phyloP scores from a whole-genome alignment of 2,888 invertebrate genomes.

The Proisotoma minuta region DNA sequence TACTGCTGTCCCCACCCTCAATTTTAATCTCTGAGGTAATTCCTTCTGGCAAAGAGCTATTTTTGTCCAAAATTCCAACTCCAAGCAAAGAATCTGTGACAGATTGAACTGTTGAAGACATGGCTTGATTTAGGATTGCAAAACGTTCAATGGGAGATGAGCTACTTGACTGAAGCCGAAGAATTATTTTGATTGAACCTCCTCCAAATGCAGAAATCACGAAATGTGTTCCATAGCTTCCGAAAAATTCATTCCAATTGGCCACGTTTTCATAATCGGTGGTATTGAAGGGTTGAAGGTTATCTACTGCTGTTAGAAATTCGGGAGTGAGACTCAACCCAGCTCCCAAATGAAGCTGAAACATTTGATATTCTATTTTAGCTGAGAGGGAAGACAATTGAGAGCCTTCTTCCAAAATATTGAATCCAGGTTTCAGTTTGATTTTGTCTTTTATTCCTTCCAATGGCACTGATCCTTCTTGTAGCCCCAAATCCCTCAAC shows the following conservation, averaged over 20 bases:
- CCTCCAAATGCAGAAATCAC: slow-evolving; percentile 12
- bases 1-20: too few relatives aligned
- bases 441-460: not conserved
- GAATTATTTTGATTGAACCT: not conserved
- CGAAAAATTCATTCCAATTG: slow-evolving; percentile 17
- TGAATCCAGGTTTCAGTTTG: not conserved
- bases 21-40: too few relatives aligned
- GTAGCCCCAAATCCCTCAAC: slow-evolving; percentile 13
- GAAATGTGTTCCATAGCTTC: slow-evolving; percentile 23
- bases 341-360: slow-evolving; percentile 1
- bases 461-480: not conserved
- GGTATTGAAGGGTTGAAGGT: slow-evolving; percentile 12
- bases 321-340: not conserved
- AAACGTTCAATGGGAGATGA: not conserved
- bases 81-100: not conserved
- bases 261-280: slow-evolving; percentile 5
- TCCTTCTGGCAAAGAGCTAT: too few relatives aligned
- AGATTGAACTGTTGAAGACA: not conserved
- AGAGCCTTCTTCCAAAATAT: not conserved
- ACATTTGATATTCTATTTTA: slow-evolving; percentile 1
- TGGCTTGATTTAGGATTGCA: not conserved
- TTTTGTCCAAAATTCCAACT: too few relatives aligned
- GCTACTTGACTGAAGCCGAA: not conserved
- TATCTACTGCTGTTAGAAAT: not conserved
- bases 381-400: slow-evolving; percentile 3